Conservation (phyloP, 2,888 invertebrate species). For the Brachypalpus laphriformis region DNA sequence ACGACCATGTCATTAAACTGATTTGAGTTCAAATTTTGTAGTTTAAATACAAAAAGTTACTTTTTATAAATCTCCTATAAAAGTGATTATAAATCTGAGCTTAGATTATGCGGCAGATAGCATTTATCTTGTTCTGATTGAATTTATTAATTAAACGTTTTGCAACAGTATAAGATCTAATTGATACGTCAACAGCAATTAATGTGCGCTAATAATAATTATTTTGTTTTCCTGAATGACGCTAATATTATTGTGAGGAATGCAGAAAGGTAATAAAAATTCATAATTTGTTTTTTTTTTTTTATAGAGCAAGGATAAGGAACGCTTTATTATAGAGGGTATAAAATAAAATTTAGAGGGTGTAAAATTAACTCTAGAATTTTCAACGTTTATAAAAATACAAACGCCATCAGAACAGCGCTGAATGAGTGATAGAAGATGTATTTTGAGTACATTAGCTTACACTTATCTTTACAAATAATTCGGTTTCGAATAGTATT, state of each 20-base stretch:
- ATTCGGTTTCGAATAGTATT: too few relatives aligned
- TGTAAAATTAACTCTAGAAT: too few relatives aligned
- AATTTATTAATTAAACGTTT: neutral
- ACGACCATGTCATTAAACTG: neutral
- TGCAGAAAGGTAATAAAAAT: neutral
- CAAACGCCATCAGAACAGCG: too few relatives aligned
- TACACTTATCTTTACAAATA: too few relatives aligned
- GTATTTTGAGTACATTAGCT: too few relatives aligned
- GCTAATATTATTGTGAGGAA: neutral
- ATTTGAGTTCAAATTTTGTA: neutral
- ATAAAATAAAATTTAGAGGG: too few relatives aligned
- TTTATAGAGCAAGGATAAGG: neutral
- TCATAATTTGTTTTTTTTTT: neutral
- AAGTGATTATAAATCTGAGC: neutral
- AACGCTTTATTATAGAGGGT: too few relatives aligned
- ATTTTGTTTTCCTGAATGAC: neutral
- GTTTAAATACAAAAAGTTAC: neutral
- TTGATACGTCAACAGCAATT: neutral
- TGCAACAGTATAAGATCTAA: neutral
- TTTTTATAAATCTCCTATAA: neutral
- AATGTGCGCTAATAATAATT: neutral
- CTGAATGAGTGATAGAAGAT: too few relatives aligned
- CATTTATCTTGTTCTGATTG: neutral
- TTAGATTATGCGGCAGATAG: neutral
- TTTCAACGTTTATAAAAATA: too few relatives aligned